Evolutionary conservation across 2,888 invertebrate species (phyloP), one percentile per base, ranked within the genome.

Genomic region (Oscheius sp.): DNA sequence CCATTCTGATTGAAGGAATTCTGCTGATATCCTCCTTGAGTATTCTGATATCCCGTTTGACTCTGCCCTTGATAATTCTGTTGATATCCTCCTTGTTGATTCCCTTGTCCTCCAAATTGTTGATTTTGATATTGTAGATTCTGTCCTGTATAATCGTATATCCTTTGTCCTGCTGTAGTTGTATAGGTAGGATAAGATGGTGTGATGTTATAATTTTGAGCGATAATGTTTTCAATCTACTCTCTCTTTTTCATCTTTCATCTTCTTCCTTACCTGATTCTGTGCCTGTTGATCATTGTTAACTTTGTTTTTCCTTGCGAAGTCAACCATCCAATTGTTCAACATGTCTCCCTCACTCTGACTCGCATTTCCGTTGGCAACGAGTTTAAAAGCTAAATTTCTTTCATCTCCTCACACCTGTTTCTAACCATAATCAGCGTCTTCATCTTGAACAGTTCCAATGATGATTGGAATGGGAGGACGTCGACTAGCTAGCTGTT

Each of bases 391-490:
- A 1, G 74, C 77, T 72, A 49, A 17, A 68, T 50, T 24, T 44
- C 12, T 17, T 20, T 9, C n/a, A 20, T 9, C n/a, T 41, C 22
- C 14, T 4, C 26, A 24, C 30, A n/a, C 30, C 51, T 51, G 2
- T 66, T 20, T 22, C 28, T 26, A 66, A 75, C 75, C 74, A 61
- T 80, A 80, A 59, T 78, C 78, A 1, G 78, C 80, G 28, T 78
- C 78, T 45, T 80, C 80, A 54, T 80, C 80, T 44, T 79, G 79
- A 2, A 79, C 79, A 1, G 79, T 80, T 2, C 80, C 80, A 17
- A 80, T 78, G 9, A 80, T 78, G 57, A 80, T 74, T 12, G 80
- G 80, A 44, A 80, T 78, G 22, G 73, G 71, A 6, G 80, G 77
- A 2, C 78, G 64, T 6, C 49, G 45, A 2, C 66, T 32, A 0